Evolutionary conservation across 2,797 vertebrate genomes (phyloP).

Genomic region (Anas bernieri): DNA sequence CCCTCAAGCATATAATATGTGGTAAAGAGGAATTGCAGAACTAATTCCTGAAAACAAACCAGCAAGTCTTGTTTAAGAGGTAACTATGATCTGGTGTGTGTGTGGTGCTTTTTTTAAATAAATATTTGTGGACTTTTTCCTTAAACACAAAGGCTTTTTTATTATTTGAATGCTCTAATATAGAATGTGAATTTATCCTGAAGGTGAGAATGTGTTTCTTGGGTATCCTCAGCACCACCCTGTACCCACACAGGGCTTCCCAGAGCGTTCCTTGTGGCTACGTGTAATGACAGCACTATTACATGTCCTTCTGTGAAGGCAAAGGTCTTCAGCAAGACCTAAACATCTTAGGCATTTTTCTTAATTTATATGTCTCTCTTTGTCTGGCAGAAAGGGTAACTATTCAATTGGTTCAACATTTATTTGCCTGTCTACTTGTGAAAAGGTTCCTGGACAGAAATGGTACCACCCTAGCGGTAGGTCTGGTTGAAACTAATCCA

Average conservation of each 20-base stretch:
- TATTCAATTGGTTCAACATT: neutral
- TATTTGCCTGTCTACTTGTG: neutral
- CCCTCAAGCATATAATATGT: neutral
- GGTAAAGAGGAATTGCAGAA: neutral
- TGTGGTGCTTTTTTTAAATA: conserved; percentile 1
- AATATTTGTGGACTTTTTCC: neutral
- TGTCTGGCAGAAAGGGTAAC: neutral
- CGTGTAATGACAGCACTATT: neutral
- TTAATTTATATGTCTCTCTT: neutral
- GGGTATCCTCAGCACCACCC: neutral
- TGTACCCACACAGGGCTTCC: neutral
- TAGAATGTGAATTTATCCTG: neutral
- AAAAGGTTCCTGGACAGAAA: neutral
- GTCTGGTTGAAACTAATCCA: neutral
- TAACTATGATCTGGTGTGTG: neutral
- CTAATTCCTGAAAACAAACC: neutral
- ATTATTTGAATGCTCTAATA: neutral
- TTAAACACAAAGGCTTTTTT: neutral
- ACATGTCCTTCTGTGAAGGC: neutral
- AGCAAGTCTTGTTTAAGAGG: neutral
- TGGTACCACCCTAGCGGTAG: neutral
- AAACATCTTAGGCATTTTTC: neutral
- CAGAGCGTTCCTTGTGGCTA: neutral
- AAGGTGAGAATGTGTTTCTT: neutral
- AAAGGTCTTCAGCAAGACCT: neutral